A percentile compares a stretch with the other conserved stretches of the same genome.
These are phyloP conservation scores for Metaphire vulgaris DNA, from an alignment of 1,140 invertebrate genomes.

Conservation along the genomic window DNA sequence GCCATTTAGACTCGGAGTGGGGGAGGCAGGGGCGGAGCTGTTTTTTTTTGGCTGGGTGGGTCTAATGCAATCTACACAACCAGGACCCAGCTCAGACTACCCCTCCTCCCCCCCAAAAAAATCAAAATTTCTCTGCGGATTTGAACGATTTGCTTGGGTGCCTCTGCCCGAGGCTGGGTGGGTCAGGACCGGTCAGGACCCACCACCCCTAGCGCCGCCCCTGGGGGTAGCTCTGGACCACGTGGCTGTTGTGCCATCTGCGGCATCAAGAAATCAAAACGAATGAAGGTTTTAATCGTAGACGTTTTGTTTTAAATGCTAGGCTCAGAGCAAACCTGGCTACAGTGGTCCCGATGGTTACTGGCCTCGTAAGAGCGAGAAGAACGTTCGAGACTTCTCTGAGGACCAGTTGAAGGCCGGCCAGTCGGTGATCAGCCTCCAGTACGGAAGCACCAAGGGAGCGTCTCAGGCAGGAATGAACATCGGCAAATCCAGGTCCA, in stretches of 20 bases:
- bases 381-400: slow-evolving; percentile 68
- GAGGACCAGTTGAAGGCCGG: slow-evolving; percentile 84
- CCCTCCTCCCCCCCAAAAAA: no score
- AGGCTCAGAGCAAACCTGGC: slow-evolving; percentile 20
- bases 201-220: background rate
- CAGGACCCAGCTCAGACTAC: no score
- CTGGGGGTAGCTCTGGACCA: background rate
- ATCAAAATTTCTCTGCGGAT: no score
- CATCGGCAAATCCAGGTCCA: slow-evolving; percentile 66
- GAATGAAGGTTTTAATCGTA: background rate
- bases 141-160: no score
- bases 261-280: background rate
- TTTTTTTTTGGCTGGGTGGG: no score
- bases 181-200: no score
- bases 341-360: slow-evolving; percentile 17
- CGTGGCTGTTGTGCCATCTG: background rate
- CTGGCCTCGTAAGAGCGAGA: slow-evolving; percentile 83
- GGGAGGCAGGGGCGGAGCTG: background rate
- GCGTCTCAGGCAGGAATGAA: slow-evolving; percentile 63
- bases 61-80: no score
- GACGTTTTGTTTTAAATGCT: background rate
- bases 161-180: no score
- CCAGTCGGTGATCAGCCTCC: slow-evolving; percentile 81
- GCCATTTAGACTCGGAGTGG: no score
- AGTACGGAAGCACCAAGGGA: slow-evolving; percentile 57